Evolutionary conservation across 2,888 invertebrate species (phyloP).

Genomic region (Carterocephalus palaemon): DNA sequence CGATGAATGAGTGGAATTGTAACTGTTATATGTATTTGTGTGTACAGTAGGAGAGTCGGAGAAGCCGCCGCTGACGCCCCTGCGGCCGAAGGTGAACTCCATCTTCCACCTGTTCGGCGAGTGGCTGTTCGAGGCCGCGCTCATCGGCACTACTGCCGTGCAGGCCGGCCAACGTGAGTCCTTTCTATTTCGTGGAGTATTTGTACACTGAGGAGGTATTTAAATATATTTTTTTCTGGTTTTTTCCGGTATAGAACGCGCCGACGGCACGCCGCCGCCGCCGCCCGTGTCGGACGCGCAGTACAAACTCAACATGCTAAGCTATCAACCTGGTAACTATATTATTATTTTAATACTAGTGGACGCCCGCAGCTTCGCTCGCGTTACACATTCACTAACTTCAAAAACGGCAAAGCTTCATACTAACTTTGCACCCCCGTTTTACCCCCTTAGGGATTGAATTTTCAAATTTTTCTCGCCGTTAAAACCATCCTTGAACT

Average conservation of each 20-base stretch:
- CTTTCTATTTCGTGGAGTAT: no score
- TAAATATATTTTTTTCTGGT: no score
- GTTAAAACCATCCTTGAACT: no score
- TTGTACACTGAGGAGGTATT: no score
- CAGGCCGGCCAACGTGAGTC: constrained; percentile 55
- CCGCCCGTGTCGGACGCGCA: constrained; percentile 84
- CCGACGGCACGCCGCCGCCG: constrained; percentile 73
- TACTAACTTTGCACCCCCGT: no score
- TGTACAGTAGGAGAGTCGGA: constrained; percentile 80
- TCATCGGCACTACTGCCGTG: constrained; percentile 84
- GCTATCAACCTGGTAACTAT: constrained; percentile 83
- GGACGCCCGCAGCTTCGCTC: no score
- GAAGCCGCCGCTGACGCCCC: constrained; percentile 83
- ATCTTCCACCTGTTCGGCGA: constrained; percentile 96
- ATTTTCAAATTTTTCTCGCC: no score
- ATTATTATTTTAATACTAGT: no score
- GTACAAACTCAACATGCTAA: constrained; percentile 84
- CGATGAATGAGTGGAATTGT: no score
- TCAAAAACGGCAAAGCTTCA: no score
- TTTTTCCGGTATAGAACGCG: constrained; percentile 49
- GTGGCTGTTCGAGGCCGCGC: constrained; percentile 97
- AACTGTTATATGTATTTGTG: neutral
- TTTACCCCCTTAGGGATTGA: no score
- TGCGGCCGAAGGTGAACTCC: constrained; percentile 95
- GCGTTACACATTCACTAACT: no score